Conservation (phyloP, 2,113 vertebrate species). For the Noctilio leporinus region DNA sequence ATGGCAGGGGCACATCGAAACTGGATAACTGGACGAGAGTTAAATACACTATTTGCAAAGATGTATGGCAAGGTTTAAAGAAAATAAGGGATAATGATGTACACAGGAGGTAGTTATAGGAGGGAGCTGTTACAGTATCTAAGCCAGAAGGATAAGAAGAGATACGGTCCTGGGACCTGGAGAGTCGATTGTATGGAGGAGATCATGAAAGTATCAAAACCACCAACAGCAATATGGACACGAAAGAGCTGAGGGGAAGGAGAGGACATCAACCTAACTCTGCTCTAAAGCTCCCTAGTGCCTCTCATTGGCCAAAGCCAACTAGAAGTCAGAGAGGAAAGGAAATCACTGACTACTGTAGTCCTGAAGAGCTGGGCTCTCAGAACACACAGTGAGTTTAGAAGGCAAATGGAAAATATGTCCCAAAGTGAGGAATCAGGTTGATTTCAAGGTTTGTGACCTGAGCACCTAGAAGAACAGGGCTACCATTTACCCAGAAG, state of each 20-base stretch:
- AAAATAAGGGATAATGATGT: neutral
- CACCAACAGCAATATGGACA: neutral
- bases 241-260: neutral
- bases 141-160: neutral
- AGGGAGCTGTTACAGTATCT: neutral
- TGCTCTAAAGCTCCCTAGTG: neutral
- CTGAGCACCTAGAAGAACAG: neutral
- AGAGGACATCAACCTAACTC: neutral
- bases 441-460: neutral
- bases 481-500: neutral
- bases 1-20: neutral
- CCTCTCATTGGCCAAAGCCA: neutral
- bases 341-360: neutral
- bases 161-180: neutral
- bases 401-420: neutral
- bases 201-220: neutral
- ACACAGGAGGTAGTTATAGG: neutral
- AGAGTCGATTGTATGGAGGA: neutral
- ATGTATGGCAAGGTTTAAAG: neutral
- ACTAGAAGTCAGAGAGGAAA: neutral
- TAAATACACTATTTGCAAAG: conserved; percentile 6
- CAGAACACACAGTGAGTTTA: neutral
- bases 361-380: neutral
- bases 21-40: neutral
- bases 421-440: neutral